phyloP scores from a whole-genome alignment of 2,113 vertebrate species.

The Fukomys damarensis region DNA sequence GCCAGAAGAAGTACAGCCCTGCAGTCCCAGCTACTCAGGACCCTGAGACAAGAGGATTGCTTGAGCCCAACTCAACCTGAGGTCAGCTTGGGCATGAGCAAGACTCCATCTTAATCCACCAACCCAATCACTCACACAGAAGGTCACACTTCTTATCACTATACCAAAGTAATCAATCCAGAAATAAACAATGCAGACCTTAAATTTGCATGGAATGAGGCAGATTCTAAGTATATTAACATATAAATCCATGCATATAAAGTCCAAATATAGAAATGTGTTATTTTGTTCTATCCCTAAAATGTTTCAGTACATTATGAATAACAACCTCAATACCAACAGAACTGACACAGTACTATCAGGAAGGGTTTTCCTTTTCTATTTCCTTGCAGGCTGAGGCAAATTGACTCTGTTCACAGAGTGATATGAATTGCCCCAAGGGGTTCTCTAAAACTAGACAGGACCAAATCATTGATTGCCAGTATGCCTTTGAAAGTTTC shows the following conservation, averaged over 20 bases:
- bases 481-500: not conserved
- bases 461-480: not conserved
- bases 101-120: not conserved
- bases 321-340: not conserved
- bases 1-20: not conserved
- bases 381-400: conserved; percentile 37
- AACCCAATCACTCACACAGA: not conserved
- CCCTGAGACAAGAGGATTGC: not conserved
- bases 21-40: not conserved
- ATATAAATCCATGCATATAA: not conserved
- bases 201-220: not conserved
- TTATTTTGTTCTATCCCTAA: not conserved
- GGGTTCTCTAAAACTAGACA: not conserved
- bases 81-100: not conserved
- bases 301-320: not conserved
- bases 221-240: not conserved
- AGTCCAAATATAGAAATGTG: not conserved
- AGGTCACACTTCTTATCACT: not conserved
- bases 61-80: not conserved
- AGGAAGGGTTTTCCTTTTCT: not conserved
- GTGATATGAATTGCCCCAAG: not conserved
- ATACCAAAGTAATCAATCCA: not conserved
- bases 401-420: conserved; percentile 15
- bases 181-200: not conserved
- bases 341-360: not conserved